phyloP scores from a whole-genome alignment of 2,113 vertebrate species.

The Silurus asotus region DNA sequence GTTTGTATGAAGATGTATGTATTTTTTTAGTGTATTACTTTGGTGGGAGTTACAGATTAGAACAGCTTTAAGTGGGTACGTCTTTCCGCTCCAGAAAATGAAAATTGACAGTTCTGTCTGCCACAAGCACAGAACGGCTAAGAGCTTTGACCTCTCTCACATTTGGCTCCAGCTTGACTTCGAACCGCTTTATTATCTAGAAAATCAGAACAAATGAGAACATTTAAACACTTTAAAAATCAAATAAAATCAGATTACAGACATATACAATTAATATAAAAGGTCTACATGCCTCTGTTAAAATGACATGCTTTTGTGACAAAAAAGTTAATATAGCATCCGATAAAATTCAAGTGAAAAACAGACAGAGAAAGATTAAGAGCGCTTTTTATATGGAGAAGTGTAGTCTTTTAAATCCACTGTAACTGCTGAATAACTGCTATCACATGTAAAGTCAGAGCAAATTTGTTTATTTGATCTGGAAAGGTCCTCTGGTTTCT shows the following conservation, averaged over 20 bases:
- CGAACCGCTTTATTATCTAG: conserved; percentile 71
- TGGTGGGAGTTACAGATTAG: neutral
- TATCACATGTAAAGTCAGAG: neutral
- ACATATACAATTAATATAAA: neutral
- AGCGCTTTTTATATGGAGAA: neutral
- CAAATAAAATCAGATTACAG: neutral
- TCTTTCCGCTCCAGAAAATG: conserved; percentile 66
- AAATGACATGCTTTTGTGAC: neutral
- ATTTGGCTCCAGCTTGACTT: conserved; percentile 66
- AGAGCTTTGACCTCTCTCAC: conserved; percentile 65
- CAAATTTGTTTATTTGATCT: neutral
- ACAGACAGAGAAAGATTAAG: neutral
- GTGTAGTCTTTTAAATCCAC: neutral
- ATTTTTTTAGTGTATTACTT: neutral
- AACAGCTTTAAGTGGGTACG: neutral
- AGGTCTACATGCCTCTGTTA: neutral
- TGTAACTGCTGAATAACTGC: neutral
- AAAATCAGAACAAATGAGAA: conserved; percentile 8
- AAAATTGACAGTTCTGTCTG: conserved; percentile 66
- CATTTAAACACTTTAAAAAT: neutral
- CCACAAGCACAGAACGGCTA: conserved; percentile 65
- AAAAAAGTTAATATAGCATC: neutral
- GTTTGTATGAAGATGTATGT: neutral
- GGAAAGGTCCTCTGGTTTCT: conserved; percentile 27
- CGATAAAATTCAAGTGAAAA: neutral